Conservation (phyloP, 1,140 invertebrate genomes). For the Aphis craccivora region DNA sequence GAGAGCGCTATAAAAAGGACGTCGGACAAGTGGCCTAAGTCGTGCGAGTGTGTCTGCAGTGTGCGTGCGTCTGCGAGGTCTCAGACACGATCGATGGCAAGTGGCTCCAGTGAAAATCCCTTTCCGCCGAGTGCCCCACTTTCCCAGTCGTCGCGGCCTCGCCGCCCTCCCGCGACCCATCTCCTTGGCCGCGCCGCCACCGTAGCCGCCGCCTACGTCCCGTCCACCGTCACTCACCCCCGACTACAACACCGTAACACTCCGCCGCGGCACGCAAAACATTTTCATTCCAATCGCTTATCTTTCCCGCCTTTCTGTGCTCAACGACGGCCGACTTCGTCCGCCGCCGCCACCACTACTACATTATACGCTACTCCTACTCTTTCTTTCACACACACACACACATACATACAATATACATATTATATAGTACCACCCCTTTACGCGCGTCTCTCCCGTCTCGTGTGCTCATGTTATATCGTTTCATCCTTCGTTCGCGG, state of each 20-base stretch:
- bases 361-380: not conserved
- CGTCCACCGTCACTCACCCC: not conserved
- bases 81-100: conserved; percentile 58
- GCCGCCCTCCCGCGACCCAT: not conserved
- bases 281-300: conserved; percentile 58
- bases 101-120: conserved; percentile 58
- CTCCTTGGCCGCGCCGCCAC: not conserved
- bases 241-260: not conserved
- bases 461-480: not conserved
- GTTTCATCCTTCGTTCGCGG: not conserved
- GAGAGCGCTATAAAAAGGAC: conserved; percentile 25
- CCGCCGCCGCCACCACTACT: not conserved
- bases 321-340: conserved; percentile 23
- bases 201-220: conserved; percentile 15
- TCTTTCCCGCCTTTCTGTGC: conserved; percentile 35
- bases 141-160: not conserved
- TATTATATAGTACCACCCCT: not conserved
- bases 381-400: not conserved
- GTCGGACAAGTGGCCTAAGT: conserved; percentile 55
- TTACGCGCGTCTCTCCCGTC: not conserved
- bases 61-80: conserved; percentile 54
- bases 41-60: conserved; percentile 46
- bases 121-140: conserved; percentile 53
- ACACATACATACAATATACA: not conserved
- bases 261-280: not conserved